Evolutionary conservation across 2,888 invertebrate genomes (phyloP).

Genomic region (Candidula unifasciata): DNA sequence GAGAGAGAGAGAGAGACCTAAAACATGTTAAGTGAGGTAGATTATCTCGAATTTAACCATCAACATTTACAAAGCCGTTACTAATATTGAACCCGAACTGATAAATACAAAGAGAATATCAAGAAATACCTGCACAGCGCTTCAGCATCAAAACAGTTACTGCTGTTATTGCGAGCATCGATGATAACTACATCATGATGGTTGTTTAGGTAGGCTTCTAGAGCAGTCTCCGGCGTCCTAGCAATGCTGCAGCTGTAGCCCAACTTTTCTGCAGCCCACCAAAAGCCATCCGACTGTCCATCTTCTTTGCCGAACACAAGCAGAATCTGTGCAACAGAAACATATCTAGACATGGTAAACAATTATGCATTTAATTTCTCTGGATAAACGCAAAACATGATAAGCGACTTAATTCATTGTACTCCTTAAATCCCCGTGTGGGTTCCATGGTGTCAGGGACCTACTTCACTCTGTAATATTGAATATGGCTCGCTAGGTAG

Average conservation of each 20-base stretch:
- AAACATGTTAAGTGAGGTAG: too few relatives aligned
- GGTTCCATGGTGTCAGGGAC: too few relatives aligned
- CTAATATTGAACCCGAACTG: too few relatives aligned
- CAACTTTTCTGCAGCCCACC: slow-evolving; percentile 82
- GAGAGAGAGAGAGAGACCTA: too few relatives aligned
- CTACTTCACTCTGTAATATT: too few relatives aligned
- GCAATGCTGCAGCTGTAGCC: slow-evolving; percentile 83
- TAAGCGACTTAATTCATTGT: too few relatives aligned
- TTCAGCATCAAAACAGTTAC: slow-evolving; percentile 81
- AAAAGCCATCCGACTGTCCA: slow-evolving; percentile 84
- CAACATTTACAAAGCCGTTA: too few relatives aligned
- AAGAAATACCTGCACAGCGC: slow-evolving; percentile 82
- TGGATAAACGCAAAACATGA: too few relatives aligned
- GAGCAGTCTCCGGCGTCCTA: slow-evolving; percentile 80
- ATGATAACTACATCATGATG: slow-evolving; percentile 83
- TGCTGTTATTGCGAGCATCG: slow-evolving; percentile 78
- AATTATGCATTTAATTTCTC: not conserved
- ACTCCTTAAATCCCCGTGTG: too few relatives aligned
- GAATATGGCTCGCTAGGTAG: too few relatives aligned
- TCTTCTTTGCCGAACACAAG: slow-evolving; percentile 85
- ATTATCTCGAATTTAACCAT: too few relatives aligned
- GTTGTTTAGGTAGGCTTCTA: slow-evolving; percentile 74
- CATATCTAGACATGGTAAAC: not conserved
- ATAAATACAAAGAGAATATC: too few relatives aligned
- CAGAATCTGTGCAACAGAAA: slow-evolving; percentile 81